A percentile compares a stretch with the other conserved stretches of the same genome.
phyloP scores from a whole-genome alignment of 2,888 invertebrate species.

The Yponomeuta evonymella region DNA sequence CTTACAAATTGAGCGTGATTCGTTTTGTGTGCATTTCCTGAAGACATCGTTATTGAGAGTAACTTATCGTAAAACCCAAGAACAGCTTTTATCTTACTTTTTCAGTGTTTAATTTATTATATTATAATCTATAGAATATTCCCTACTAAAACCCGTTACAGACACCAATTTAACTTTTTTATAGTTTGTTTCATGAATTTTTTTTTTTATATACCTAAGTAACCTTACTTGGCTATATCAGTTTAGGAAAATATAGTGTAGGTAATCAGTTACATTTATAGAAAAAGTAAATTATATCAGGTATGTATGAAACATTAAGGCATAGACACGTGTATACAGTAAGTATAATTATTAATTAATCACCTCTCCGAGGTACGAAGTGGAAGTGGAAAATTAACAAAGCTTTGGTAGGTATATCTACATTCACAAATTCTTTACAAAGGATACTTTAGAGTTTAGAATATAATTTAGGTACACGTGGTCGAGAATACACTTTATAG shows the following conservation, averaged over 20 bases:
- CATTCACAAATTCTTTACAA: no score
- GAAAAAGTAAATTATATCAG: background rate
- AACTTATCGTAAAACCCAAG: no score
- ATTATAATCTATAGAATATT: slow-evolving; percentile 20
- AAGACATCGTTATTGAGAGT: no score
- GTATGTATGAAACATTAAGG: background rate
- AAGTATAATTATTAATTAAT: background rate
- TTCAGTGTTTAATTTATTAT: slow-evolving; percentile 19
- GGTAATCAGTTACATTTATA: background rate
- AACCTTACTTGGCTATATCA: background rate
- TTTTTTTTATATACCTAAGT: background rate
- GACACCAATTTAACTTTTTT: background rate
- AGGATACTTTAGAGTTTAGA: no score
- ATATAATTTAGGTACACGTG: no score
- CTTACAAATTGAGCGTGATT: no score
- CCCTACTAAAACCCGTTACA: background rate
- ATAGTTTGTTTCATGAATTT: background rate
- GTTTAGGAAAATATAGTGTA: background rate
- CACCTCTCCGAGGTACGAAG: background rate
- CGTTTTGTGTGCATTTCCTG: no score
- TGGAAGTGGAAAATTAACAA: background rate
- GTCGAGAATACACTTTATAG: no score
- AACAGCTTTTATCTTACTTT: no score
- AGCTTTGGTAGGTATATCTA: background rate
- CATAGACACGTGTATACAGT: background rate